Evolutionary conservation across 2,797 vertebrate genomes (phyloP).

Genomic region (Sebastes ruberrimus): DNA sequence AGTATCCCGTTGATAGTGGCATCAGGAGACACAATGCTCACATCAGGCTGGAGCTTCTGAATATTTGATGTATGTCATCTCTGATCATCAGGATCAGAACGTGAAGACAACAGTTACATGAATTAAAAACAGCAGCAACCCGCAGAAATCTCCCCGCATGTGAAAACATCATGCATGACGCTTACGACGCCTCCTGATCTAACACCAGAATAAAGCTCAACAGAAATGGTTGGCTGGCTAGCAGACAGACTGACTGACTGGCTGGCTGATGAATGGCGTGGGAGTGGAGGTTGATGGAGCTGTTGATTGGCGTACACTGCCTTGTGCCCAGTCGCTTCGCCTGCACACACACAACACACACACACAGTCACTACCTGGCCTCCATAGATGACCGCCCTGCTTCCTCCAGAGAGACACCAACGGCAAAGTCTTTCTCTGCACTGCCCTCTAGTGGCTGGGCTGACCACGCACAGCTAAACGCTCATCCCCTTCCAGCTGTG

Average conservation of each 20-base stretch:
- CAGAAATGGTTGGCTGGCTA: slow-evolving; percentile 24
- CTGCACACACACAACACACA: slow-evolving; percentile 4
- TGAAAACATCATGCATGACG: slow-evolving; percentile 69
- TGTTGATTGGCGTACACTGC: slow-evolving; percentile 3
- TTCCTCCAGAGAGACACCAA: slow-evolving; percentile 60
- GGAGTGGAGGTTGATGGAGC: slow-evolving; percentile 13
- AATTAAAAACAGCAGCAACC: background rate
- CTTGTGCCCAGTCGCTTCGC: background rate
- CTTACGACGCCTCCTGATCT: slow-evolving; percentile 54
- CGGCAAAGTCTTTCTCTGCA: slow-evolving; percentile 47
- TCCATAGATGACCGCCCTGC: slow-evolving; percentile 57
- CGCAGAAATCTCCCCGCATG: slow-evolving; percentile 56
- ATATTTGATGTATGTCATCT: slow-evolving; percentile 4
- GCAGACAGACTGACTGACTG: background rate
- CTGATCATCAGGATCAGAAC: slow-evolving; percentile 23
- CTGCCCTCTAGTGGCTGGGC: slow-evolving; percentile 67
- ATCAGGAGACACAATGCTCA: background rate
- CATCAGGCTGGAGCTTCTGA: slow-evolving; percentile 8
- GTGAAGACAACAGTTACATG: slow-evolving; percentile 33
- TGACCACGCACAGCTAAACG: slow-evolving; percentile 65
- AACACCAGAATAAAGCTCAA: slow-evolving; percentile 30
- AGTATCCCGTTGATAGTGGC: background rate
- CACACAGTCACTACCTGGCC: slow-evolving; percentile 19
- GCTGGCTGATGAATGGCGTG: slow-evolving; percentile 23
- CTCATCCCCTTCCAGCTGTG: slow-evolving; percentile 63